Conservation (phyloP, 2,888 invertebrate species). For the Cistogaster globosa region DNA sequence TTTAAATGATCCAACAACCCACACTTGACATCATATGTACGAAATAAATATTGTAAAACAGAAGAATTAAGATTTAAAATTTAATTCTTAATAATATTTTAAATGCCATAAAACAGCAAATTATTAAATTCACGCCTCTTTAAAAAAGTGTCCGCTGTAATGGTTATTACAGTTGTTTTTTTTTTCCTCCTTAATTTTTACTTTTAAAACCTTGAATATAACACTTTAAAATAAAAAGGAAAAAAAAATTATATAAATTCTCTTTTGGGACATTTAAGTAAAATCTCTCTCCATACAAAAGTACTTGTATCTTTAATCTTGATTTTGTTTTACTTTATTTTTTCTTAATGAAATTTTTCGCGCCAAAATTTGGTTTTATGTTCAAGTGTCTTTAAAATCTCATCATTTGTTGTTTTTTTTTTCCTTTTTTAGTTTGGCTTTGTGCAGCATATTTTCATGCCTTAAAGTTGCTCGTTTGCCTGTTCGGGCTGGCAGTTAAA, state of each 20-base stretch:
- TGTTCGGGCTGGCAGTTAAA: constrained; percentile 42
- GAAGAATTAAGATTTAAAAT: constrained; percentile 16
- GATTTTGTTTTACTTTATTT: constrained; percentile 30
- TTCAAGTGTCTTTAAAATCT: constrained; percentile 48
- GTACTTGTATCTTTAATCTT: constrained; percentile 20
- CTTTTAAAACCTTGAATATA: constrained; percentile 2
- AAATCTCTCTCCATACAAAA: not conserved
- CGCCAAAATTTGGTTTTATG: constrained; percentile 60
- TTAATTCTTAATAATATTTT: not conserved
- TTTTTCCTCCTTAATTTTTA: no score
- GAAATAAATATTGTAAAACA: constrained; percentile 1
- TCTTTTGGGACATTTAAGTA: constrained; percentile 6
- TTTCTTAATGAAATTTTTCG: constrained; percentile 58
- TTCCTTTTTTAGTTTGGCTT: not conserved
- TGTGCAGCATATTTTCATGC: constrained; percentile 25
- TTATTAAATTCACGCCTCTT: constrained; percentile 63
- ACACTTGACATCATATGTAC: constrained; percentile 50
- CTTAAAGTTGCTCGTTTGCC: constrained; percentile 6
- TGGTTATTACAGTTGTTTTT: not conserved
- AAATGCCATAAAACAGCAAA: constrained; percentile 45
- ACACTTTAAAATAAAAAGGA: not conserved
- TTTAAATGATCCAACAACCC: constrained; percentile 13
- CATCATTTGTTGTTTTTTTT: constrained; percentile 3
- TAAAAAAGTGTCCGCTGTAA: constrained; percentile 49
- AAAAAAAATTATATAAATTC: not conserved